Conservation (phyloP, 2,797 vertebrate genomes). For the Carduelis carduelis region DNA sequence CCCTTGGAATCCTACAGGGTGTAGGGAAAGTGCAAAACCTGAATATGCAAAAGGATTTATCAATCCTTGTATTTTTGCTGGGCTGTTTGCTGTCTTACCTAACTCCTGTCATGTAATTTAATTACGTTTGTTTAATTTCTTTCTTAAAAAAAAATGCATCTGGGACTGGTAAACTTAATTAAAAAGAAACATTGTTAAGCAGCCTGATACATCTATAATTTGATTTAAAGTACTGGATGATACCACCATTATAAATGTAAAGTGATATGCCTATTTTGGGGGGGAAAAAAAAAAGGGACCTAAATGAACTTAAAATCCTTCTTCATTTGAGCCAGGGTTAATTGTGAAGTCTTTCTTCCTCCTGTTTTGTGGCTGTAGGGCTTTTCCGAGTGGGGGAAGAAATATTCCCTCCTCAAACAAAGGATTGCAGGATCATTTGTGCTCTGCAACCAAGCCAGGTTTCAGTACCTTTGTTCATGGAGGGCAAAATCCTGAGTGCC, state of each 20-base stretch:
- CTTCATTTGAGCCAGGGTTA: neutral
- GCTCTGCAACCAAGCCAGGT: neutral
- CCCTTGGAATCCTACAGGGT: neutral
- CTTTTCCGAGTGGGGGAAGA: neutral
- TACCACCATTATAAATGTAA: constrained; percentile 42
- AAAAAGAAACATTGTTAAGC: constrained; percentile 63
- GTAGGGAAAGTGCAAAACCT: neutral
- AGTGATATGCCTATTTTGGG: neutral
- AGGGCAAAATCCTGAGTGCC: neutral
- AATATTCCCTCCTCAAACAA: neutral
- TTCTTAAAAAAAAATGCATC: constrained; percentile 33
- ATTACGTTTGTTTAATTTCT: constrained; percentile 55
- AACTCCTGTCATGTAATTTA: constrained; percentile 22
- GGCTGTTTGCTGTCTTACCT: constrained; percentile 34
- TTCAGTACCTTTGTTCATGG: neutral
- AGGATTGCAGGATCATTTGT: neutral
- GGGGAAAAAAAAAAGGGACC: neutral
- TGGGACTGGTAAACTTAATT: constrained; percentile 66
- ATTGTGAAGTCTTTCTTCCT: neutral
- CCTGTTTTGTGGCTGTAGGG: neutral
- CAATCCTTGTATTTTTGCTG: neutral
- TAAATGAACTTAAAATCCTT: neutral
- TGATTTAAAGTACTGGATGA: constrained; percentile 61
- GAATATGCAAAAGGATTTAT: neutral
- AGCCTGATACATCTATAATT: constrained; percentile 52